These are phyloP conservation scores for Linepithema humile DNA, from an alignment of 1,140 invertebrate genomes.

Conservation along the genomic window DNA sequence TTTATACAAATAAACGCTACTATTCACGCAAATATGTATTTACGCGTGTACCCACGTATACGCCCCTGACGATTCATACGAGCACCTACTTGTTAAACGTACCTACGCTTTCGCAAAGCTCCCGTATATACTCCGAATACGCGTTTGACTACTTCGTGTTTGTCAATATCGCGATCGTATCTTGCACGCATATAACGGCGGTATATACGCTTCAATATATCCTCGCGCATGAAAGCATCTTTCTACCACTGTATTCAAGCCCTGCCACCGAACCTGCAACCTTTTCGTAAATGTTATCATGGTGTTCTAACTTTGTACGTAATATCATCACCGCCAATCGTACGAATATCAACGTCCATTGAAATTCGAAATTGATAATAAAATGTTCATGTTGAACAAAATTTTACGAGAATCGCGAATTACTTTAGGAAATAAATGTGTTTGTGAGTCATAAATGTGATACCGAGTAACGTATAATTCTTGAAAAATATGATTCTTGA, in stretches of 20 bases:
- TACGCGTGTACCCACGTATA: constrained; percentile 11
- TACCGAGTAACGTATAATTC: constrained; percentile 12
- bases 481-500: constrained; percentile 12
- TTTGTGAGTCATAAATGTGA: constrained; percentile 14
- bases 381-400: no score
- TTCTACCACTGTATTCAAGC: constrained; percentile 26
- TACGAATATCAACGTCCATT: neutral
- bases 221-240: constrained; percentile 27
- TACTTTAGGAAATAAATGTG: constrained; percentile 16
- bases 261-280: neutral
- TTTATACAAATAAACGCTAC: constrained; percentile 48
- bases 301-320: neutral
- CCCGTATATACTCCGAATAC: neutral
- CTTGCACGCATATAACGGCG: neutral
- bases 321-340: constrained; percentile 23
- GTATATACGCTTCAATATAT: neutral
- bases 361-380: neutral
- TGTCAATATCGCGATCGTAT: constrained; percentile 44
- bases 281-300: constrained; percentile 34
- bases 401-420: neutral
- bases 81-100: constrained; percentile 52
- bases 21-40: constrained; percentile 44
- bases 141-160: constrained; percentile 47
- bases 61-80: constrained; percentile 30
- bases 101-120: constrained; percentile 25